phyloP scores from a whole-genome alignment of 1,140 invertebrate genomes.

The Luehdorfia chinensis region DNA sequence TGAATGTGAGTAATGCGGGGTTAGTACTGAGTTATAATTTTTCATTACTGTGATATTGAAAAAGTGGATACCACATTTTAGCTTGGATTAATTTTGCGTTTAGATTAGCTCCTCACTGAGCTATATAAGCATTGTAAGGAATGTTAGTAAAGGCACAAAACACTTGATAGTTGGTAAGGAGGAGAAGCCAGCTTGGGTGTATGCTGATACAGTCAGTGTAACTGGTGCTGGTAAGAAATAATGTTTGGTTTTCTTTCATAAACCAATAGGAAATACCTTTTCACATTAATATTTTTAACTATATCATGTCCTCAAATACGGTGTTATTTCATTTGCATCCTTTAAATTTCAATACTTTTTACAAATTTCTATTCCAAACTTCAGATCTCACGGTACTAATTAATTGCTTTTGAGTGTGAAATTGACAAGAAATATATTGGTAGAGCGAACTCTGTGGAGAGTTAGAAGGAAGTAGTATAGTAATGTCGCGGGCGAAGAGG shows the following conservation, averaged over 20 bases:
- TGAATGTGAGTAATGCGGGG: conserved; percentile 40
- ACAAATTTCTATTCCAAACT: conserved; percentile 58
- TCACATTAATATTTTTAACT: conserved; percentile 77
- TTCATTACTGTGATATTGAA: conserved; percentile 68
- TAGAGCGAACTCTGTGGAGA: neutral
- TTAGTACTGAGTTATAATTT: conserved; percentile 47
- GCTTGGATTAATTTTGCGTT: conserved; percentile 22
- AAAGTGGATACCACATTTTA: conserved; percentile 44
- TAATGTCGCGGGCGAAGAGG: conserved; percentile 20
- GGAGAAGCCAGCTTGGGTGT: conserved; percentile 73
- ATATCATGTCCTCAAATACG: conserved; percentile 76
- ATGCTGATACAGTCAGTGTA: conserved; percentile 48
- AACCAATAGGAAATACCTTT: conserved; percentile 77
- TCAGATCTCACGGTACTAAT: conserved; percentile 73
- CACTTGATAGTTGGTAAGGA: conserved; percentile 51
- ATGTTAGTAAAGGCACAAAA: conserved; percentile 63
- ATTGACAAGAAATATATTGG: conserved; percentile 22
- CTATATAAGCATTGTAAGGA: conserved; percentile 35
- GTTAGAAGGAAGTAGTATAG: conserved; percentile 6
- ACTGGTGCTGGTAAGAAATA: conserved; percentile 62
- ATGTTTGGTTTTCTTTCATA: conserved; percentile 60
- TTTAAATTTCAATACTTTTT: conserved; percentile 50
- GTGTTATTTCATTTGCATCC: conserved; percentile 72
- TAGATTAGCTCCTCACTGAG: conserved; percentile 7
- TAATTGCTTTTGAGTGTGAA: conserved; percentile 59